Evolutionary conservation across 2,113 vertebrate genomes (phyloP), one percentile per base, ranked within the genome.

Genomic region (Neopipo cinnamomea): DNA sequence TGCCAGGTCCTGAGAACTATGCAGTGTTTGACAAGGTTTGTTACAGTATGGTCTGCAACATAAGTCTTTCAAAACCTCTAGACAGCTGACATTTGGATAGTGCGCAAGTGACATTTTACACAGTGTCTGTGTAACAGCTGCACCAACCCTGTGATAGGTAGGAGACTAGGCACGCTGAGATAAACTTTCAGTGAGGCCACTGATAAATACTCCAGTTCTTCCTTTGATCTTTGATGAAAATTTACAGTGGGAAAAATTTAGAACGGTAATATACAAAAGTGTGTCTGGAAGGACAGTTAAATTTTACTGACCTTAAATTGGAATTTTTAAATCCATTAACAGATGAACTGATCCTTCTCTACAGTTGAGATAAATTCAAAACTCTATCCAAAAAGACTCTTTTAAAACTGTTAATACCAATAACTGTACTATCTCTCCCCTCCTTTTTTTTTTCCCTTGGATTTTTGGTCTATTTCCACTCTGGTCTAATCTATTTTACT

Each of bases 371-470:
- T 84, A 93, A 85, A 93, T 18, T 8, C 3, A 71, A 88, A 80
- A 53, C 31, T n/a, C 17, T 61, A 6, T 62, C 28, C 37, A 27
- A 24, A 66, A 82, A 68, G 19, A 7, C 31, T 55, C 14, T 55
- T 25, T 1, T 42, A 72, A 85, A 85, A 83, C 49, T 79, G 16
- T 18, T 83, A 72, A 49, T n/a, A 33, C 1, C 20, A 72, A 61
- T 15, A 59, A 2, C 9, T 11, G 9, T 31, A 53, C 11, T 41
- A 71, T 25, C 37, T 53, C 4, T 1, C 1, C 2, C 6, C 3
- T n/a, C n/a, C n/a, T n/a, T 5, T 2, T 11, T 28, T 25, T 8
- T 30, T 22, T 8, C 2, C 6, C 17, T 17, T 9, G 2, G 9
- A 63, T 56, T 83, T 91, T 81, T 71, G 66, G 20, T 46, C 28